Base-by-base conservation (phyloP, 2,888 invertebrate species). In the Plebejus anna region DNA sequence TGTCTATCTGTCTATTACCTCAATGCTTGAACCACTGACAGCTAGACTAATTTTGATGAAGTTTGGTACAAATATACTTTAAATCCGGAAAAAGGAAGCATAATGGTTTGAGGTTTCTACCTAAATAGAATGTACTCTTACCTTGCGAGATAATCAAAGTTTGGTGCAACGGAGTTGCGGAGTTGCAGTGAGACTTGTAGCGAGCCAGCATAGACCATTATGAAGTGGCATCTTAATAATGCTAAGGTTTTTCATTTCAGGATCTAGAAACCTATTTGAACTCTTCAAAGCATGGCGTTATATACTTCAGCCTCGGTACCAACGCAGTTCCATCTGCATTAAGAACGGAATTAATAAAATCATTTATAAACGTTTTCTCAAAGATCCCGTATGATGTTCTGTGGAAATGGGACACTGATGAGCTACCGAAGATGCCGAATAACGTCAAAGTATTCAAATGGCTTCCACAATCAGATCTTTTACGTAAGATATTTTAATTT, bases 271-370 rank as follows among this genome's bases (percentile, higher is more conserved):
- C 80, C 0, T 88, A 83, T 77, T 77, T 89, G 22, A 85, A 88
- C 77, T 81, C 81, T 0, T 85, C 89, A 0, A 80, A 80, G 32
- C 80, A 87, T n/a, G 89, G 90, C 0, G 86, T 88, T 3, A 84
- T 90, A 42, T 88, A 86, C 79, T 85, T 90, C 66, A 89, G 89
- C 78, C 83, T 90, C 73, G 90, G 90, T 0, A 86, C 89, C 1
- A 88, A 88, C 61, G 82, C 88, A 0, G 81, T 83, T 59, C 84
- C 85, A 0, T 80, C 83, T 0, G 70, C 79, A 1, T 77, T 90
- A 76, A 83, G 84, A 1, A 77, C 80, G 4, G 81, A 85, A 16
- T 85, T 78, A 75, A 82, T 87, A 7, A 79, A 85, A 79, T 81
- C 82, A 6, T 79, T 91, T 2, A 75, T 87, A 1, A 84, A 83